A percentile compares a stretch with the other conserved stretches of the same genome.
These are phyloP conservation scores for Pachymerium ferrugineum DNA, from an alignment of 2,888 invertebrate genomes.

Conservation along the genomic window DNA sequence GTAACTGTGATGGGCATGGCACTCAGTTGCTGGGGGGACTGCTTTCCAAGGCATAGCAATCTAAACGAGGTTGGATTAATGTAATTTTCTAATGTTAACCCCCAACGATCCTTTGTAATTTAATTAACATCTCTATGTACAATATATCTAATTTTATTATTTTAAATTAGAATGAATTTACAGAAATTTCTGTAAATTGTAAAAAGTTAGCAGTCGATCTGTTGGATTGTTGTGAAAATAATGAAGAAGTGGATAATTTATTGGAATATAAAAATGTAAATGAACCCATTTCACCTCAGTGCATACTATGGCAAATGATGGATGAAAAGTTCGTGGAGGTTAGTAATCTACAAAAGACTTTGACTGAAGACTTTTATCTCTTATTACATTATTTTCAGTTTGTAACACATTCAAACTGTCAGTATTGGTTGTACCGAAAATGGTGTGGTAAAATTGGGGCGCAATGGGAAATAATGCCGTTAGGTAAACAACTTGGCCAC, in stretches of 20 bases:
- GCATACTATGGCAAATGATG: neutral
- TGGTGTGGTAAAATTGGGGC: neutral
- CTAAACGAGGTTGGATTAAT: no score
- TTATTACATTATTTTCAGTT: neutral
- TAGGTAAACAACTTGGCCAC: neutral
- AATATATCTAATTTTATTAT: neutral
- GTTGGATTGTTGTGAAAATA: neutral
- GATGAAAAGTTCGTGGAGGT: neutral
- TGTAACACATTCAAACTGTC: conserved; percentile 7
- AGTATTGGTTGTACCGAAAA: neutral
- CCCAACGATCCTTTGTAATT: no score
- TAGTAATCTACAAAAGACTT: neutral
- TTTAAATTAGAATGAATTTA: neutral
- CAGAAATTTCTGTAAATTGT: neutral
- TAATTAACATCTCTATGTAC: no score
- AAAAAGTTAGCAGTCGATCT: neutral
- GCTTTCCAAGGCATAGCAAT: no score
- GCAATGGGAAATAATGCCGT: neutral
- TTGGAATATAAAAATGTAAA: neutral
- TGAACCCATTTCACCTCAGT: neutral
- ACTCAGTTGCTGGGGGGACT: no score
- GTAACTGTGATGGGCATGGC: no score
- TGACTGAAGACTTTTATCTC: neutral
- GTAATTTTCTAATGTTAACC: no score
- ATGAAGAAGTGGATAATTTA: neutral